A percentile compares a stretch with the other conserved stretches of the same genome.
Conservation (phyloP, 2,888 invertebrate genomes). For the Auanema sp. region DNA sequence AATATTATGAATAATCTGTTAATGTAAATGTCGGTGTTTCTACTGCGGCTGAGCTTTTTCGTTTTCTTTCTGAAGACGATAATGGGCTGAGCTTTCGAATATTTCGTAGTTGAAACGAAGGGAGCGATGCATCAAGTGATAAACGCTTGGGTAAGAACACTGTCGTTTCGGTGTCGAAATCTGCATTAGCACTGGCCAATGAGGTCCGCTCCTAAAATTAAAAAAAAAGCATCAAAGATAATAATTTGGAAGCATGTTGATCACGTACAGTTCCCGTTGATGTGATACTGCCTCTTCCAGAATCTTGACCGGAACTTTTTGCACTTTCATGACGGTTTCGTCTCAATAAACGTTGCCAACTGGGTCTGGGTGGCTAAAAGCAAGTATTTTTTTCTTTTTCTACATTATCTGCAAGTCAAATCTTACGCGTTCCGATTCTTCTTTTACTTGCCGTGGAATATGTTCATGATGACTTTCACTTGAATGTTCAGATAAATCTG, state of each 20-base stretch:
- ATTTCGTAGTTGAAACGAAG: too few species aligned
- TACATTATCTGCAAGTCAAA: background rate
- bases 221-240: background rate
- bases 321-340: slow-evolving; percentile 15
- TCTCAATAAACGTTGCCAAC: slow-evolving; percentile 11
- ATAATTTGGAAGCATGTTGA: background rate
- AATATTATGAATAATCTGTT: too few species aligned
- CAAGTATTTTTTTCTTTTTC: slow-evolving; percentile 12
- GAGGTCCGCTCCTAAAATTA: slow-evolving; percentile 12
- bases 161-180: background rate
- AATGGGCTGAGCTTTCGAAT: too few species aligned
- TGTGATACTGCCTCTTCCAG: slow-evolving; percentile 43
- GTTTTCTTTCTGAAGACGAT: too few species aligned
- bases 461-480: slow-evolving; percentile 48
- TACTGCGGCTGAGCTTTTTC: too few species aligned
- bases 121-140: too few species aligned
- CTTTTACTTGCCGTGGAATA: slow-evolving; percentile 20
- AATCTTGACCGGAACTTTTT: slow-evolving; percentile 24
- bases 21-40: too few species aligned
- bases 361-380: slow-evolving; percentile 12
- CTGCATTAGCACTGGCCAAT: slow-evolving; percentile 9
- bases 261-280: slow-evolving; percentile 26
- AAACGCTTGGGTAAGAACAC: too few species aligned
- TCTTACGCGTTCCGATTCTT: background rate
- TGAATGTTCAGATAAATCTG: slow-evolving; percentile 47